Evolutionary conservation across 2,797 vertebrate genomes (phyloP).

Genomic region (Lagorchestes hirsutus): DNA sequence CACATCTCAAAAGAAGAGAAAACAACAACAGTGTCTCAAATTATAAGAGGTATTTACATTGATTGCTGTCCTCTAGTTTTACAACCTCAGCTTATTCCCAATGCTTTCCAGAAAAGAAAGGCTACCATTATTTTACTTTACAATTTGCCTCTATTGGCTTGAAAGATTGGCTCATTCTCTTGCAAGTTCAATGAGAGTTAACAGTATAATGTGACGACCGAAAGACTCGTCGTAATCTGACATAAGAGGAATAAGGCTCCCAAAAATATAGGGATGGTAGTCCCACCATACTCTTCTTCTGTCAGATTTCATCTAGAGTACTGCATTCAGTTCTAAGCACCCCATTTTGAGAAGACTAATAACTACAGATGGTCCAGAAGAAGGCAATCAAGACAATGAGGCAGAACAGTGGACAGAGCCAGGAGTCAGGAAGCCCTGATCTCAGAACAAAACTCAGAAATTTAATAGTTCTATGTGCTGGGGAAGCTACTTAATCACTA

Average conservation of each 20-base stretch:
- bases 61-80: constrained; percentile 47
- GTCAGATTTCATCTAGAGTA: background rate
- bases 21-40: constrained; percentile 17
- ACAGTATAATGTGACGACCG: background rate
- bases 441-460: background rate
- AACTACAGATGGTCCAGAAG: background rate
- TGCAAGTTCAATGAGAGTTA: background rate
- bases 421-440: background rate
- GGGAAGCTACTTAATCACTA: background rate
- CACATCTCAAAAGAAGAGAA: constrained; percentile 40
- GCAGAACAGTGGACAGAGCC: background rate
- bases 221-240: background rate
- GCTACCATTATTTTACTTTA: constrained; percentile 20
- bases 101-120: constrained; percentile 38
- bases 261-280: background rate
- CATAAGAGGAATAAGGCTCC: background rate
- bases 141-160: background rate
- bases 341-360: background rate
- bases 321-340: background rate
- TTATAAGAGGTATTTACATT: constrained; percentile 55
- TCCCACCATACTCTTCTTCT: background rate
- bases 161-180: background rate
- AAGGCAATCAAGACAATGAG: background rate
- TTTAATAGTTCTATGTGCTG: background rate
- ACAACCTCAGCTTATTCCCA: constrained; percentile 43